Evolutionary conservation across 2,797 vertebrate species (phyloP), one percentile per base, ranked within the genome.

Genomic region (Acipenser transmontanus): DNA sequence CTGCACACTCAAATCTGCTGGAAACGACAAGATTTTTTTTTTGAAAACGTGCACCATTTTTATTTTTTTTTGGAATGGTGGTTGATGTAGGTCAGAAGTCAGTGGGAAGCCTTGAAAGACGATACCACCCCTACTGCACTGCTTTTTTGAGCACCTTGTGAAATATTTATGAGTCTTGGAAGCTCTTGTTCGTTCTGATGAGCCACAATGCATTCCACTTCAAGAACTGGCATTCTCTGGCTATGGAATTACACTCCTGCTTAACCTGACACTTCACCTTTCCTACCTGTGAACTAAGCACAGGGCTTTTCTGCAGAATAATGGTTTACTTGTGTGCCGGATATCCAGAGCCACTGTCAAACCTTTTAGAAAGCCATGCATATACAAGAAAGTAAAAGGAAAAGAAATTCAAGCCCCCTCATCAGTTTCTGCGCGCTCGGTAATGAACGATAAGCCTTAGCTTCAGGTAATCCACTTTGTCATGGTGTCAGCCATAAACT

Each of bases 191-290:
- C 62, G 66, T 50, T 49, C 9, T 61, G 56, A 62, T 65, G 34
- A 34, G 34, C 34, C 34, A 34, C 34, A 34, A 34, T 34, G 34
- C 34, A 34, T 34, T 34, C 34, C 34, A 34, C 34, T 34, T 1
- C 34, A 34, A 70, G 72, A 64, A 62, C 59, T 50, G 49, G 59
- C 68, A 69, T 65, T 59, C 64, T 54, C 52, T 63, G 56, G 60
- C 8, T 70, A 69, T 77, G 56, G 54, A 60, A 64, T 76, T 76
- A 70, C 73, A 76, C 68, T 66, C 61, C 49, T 34, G 49, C 67
- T 14, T 61, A 73, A 76, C 69, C 51, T 68, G 66, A 74, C 68
- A 71, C 71, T 65, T 11, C 6, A 47, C 10, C 47, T 60, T 61
- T 49, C 61, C 52, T 56, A 17, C 50, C 60, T 54, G 52, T 54